Evolutionary conservation across 2,888 invertebrate species (phyloP), one percentile per base, ranked within the genome.

Genomic region (Trichogramma dendrolimi): DNA sequence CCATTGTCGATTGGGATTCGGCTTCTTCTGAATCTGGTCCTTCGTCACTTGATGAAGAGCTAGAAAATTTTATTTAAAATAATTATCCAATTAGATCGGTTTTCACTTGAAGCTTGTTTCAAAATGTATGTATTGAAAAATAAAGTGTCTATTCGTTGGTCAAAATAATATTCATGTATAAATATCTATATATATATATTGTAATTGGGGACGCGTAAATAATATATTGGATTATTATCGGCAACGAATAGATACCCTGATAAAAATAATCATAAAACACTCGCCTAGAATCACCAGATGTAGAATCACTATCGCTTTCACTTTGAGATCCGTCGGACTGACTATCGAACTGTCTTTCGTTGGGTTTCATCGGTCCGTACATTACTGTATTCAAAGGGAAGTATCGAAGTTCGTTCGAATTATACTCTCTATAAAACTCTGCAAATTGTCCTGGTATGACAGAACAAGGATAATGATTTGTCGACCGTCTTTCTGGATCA

Each of bases 401-500:
- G 76, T 92, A 93, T 62, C 71, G 66, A 61, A 98, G 82, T 80
- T 97, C 94, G 10, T 89, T 86, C 5, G 93, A 83, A 2, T 91
- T 87, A 78, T 93, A 96, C 62, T 79, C 71, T 73, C 70, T 76
- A 80, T 90, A 96, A 75, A 86, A 85, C 79, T 96, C 93, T 70
- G 92, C 91, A 81, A 88, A 98, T 82, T 99, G 99, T n/a, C 97
- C 97, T 46, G 96, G 95, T 71, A 99, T 88, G 67, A 99, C 82
- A 51, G 97, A 89, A 65, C 96, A 88, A 27, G 98, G 98, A 83
- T 96, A 99, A 79, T 85, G 79, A 49, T 87, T 86, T 48, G 86
- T 80, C 69, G 84, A 84, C 55, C 81, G 81, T 55, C 83, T 82
- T 61, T 85, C 83, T 3, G 80, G 75, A 65, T 82, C 80, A 67